Base-by-base conservation (phyloP, 2,797 vertebrate species). In the Acipenser oxyrinchus region DNA sequence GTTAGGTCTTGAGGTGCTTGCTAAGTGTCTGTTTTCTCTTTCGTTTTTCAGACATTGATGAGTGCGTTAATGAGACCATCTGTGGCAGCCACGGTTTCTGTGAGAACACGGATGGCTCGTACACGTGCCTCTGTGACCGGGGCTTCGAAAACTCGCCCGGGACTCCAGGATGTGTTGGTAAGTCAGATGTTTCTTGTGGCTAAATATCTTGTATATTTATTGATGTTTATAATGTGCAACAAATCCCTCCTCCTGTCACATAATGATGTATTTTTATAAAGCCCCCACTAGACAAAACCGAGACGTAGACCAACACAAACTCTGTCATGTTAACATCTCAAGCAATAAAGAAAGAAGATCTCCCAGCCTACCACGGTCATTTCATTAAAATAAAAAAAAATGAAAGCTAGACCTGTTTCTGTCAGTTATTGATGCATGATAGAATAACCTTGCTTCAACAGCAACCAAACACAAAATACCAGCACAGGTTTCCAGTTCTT, bases 21-120 rank as follows among this genome's bases (percentile, higher is more conserved):
- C 8, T 18, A 15, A 66, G 51, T 13, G 64, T 71, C 79, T 71
- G 13, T 72, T 74, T 69, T 8, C 70, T 71, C 61, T 69, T 58
- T 58, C 66, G 60, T 49, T 15, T 49, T 76, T n/a, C n/a, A 88
- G 88, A 89, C 75, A 75, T 86, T 18, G 83, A 88, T 12, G 85
- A 88, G 73, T 90, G 88, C 49, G 59, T 74, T 65, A 87, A 88
- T 53, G 75, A 83, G 69, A 89, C 82, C 72, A 83, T 88, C 79
- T 90, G 88, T 63, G 86, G 85, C 62, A 78, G 75, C 71, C 75
- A 86, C 11, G 82, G 86, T 69, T 83, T 83, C 78, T 90, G 88
- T 48, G 83, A 87, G 79, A 90, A 90, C 79, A 88, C 82, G 1
- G 84, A 83, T 18, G 82, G 83, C 51, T 87, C 86, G 3, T 90